A percentile compares a stretch with the other conserved stretches of the same genome.
Conservation (phyloP, 35 echinoderm and acorn worm species). For the Apostichopus californicus region DNA sequence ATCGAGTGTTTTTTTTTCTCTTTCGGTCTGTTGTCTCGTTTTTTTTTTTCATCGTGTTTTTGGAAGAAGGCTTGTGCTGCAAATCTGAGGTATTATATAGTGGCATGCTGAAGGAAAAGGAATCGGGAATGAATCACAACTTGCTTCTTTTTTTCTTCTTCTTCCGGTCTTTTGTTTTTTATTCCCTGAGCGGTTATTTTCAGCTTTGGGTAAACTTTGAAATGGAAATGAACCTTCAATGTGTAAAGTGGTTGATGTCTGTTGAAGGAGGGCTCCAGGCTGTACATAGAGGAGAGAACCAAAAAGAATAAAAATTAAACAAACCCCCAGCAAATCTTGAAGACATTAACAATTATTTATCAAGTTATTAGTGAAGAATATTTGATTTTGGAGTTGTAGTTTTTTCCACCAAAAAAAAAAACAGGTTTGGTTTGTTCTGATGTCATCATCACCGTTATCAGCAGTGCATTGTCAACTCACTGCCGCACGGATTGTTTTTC, state of each 20-base stretch:
- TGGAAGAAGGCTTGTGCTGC: background rate
- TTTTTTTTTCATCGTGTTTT: background rate
- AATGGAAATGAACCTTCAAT: background rate
- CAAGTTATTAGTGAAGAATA: too few relatives aligned
- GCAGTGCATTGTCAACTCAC: too few relatives aligned
- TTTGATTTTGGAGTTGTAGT: too few relatives aligned
- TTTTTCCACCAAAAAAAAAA: too few relatives aligned
- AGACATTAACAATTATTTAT: too few relatives aligned
- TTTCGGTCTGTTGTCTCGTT: background rate
- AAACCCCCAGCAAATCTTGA: background rate
- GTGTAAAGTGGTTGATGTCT: background rate
- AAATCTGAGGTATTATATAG: background rate
- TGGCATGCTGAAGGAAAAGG: background rate
- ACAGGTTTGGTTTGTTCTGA: too few relatives aligned
- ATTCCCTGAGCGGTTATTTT: background rate
- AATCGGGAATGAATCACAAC: background rate
- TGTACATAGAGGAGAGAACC: background rate
- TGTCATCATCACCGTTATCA: too few relatives aligned
- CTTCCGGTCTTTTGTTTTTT: background rate
- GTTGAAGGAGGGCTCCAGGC: background rate
- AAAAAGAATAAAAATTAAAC: background rate
- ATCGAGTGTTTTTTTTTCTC: background rate
- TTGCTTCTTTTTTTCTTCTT: background rate
- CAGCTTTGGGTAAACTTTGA: background rate
- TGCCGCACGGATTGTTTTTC: too few relatives aligned